Conservation (phyloP, 1,140 invertebrate species). For the Monomorium pharaonis region DNA sequence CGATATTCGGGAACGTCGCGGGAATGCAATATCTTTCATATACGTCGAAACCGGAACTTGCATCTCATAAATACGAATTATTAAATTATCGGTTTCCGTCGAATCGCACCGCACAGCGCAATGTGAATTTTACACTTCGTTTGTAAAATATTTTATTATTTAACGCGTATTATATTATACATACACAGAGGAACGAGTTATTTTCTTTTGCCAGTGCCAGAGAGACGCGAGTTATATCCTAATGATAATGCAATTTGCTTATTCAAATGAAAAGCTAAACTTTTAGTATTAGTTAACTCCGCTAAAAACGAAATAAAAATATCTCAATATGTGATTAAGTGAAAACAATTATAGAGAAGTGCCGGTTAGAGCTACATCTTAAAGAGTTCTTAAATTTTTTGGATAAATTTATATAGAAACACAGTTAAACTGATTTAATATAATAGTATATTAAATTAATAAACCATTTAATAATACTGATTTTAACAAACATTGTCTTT, state of each 20-base stretch:
- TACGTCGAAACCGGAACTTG: not conserved
- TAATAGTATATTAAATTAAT: no score
- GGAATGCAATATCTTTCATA: slow-evolving; percentile 35
- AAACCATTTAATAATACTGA: no score
- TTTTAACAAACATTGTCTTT: no score
- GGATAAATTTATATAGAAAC: no score
- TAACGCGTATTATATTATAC: not conserved
- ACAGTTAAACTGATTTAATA: no score
- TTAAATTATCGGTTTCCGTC: slow-evolving; percentile 17
- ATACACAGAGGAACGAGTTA: not conserved
- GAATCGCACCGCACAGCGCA: no score
- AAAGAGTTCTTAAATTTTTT: no score
- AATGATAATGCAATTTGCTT: slow-evolving; percentile 29
- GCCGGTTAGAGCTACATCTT: no score
- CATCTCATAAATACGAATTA: slow-evolving; percentile 26
- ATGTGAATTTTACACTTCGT: slow-evolving; percentile 2
- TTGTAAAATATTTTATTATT: slow-evolving; percentile 35
- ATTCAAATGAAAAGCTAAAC: slow-evolving; percentile 17
- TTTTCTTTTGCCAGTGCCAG: not conserved
- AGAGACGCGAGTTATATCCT: not conserved
- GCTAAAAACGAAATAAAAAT: not conserved
- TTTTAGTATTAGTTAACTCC: not conserved
- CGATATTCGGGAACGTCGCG: not conserved
- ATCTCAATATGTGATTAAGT: no score
- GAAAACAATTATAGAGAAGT: no score